Percentiles rank a stretch among this genome's conserved stretches.
phyloP scores from a whole-genome alignment of 2,113 vertebrate species.

The Bombycilla garrulus region DNA sequence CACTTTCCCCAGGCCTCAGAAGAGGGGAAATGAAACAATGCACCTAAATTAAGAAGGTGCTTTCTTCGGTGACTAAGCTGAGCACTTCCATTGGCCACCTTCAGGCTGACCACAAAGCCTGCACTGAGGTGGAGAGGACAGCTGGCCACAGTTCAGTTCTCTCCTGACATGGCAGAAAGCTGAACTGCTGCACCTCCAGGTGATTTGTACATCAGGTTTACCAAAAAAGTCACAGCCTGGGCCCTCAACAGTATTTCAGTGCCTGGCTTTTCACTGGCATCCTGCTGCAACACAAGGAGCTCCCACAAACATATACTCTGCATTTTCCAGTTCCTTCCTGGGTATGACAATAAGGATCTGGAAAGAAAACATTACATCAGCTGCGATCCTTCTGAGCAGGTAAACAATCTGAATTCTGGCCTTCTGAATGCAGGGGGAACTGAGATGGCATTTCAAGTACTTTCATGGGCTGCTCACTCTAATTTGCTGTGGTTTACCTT shows the following conservation, averaged over 20 bases:
- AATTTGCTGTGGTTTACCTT: neutral
- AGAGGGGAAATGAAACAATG: conserved; percentile 10
- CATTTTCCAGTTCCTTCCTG: neutral
- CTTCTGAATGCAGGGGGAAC: neutral
- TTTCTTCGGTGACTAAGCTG: neutral
- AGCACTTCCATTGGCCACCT: neutral
- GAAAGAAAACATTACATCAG: neutral
- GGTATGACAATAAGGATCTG: neutral
- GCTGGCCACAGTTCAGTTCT: neutral
- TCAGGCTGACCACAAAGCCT: neutral
- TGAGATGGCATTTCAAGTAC: neutral
- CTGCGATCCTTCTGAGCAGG: neutral
- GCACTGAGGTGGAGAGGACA: neutral
- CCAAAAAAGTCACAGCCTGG: neutral
- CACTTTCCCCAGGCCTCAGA: neutral
- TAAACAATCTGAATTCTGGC: neutral
- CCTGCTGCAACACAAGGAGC: neutral
- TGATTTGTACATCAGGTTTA: neutral
- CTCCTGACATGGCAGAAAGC: neutral
- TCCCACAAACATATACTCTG: neutral
- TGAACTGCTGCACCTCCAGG: neutral
- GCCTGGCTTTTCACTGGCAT: neutral
- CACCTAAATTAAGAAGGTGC: neutral
- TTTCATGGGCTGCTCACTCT: neutral
- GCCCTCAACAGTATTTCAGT: neutral